Base-by-base conservation (phyloP, 2,113 vertebrate genomes). In the Phylloscopus trochiloides region DNA sequence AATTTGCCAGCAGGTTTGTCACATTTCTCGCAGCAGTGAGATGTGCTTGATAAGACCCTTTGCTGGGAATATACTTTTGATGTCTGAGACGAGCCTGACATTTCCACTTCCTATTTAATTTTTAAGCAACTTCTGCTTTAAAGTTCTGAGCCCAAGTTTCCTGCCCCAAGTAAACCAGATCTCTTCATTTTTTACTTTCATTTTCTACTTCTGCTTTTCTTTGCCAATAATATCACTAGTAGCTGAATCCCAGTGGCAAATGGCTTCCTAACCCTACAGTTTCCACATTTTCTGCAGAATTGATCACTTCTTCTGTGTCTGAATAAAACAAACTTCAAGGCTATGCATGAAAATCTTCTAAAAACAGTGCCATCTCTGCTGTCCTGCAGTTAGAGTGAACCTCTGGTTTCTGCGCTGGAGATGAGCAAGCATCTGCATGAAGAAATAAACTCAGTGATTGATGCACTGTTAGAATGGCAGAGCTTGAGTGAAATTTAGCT, bases 181-280 rank as follows among this genome's bases (percentile, higher is more conserved):
- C 63, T 54, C 45, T 83, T 91, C 16, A 58, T 45, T 89, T 95
- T 88, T 74, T 78, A 72, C 68, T 97, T 97, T 97, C 75, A 38
- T 94, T 96, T 97, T 92, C 88, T 47, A 81, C 59, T 95, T 96
- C 80, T 88, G 77, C 54, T 92, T 96, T 81, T 84, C 50, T 78
- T 29, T 93, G 57, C 65, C 14, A 4, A 34, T 68, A 57, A 90
- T 36, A 88, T n/a, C 42, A 65, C 51, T 79, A 29, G 51, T 29
- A 92, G 32, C 26, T 40, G 32, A 70, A 65, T 51, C 42, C 14
- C 52, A 65, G 25, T 19, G 22, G 48, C 72, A 85, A 84, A 67
- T 26, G 58, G 59, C 52, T 86, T 90, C 45, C 45, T 54, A 83
- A 77, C 42, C 40, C 54, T 54, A 20, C 38, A 38, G 9, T 71